Percentiles rank a stretch among this genome's conserved stretches.
Evolutionary conservation across 2,888 invertebrate genomes (phyloP).

Genomic region (Nymphalis urticae): DNA sequence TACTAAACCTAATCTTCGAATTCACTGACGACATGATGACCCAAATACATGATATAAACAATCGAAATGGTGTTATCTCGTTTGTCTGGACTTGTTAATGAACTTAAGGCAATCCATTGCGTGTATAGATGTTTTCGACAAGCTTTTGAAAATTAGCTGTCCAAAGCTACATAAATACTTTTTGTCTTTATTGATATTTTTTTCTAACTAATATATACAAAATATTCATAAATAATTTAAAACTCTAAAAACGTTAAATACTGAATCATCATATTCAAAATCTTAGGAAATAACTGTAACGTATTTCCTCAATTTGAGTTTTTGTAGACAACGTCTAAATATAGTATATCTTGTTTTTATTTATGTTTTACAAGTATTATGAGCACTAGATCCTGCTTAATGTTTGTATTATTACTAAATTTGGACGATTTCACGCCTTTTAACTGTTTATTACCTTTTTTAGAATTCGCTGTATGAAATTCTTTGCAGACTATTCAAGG

Average conservation of each 20-base stretch:
- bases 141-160: neutral
- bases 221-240: neutral
- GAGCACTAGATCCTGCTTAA: neutral
- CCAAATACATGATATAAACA: conserved; percentile 17
- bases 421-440: conserved; percentile 32
- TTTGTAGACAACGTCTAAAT: conserved; percentile 12
- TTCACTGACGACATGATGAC: conserved; percentile 17
- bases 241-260: neutral
- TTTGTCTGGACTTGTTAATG: conserved; percentile 24
- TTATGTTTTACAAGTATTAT: conserved; percentile 4
- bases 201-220: neutral
- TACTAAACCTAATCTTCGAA: conserved; percentile 6
- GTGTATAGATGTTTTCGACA: neutral
- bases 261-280: neutral
- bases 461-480: conserved; percentile 11
- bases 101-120: conserved; percentile 10
- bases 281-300: conserved; percentile 5
- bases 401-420: conserved; percentile 23
- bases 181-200: neutral
- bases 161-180: neutral
- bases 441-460: conserved; percentile 29
- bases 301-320: neutral
- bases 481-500: conserved; percentile 23
- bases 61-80: conserved; percentile 17
- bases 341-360: conserved; percentile 12